Evolutionary conservation across 2,113 vertebrate species (phyloP).

Genomic region (Speoplatyrhinus poulsoni): DNA sequence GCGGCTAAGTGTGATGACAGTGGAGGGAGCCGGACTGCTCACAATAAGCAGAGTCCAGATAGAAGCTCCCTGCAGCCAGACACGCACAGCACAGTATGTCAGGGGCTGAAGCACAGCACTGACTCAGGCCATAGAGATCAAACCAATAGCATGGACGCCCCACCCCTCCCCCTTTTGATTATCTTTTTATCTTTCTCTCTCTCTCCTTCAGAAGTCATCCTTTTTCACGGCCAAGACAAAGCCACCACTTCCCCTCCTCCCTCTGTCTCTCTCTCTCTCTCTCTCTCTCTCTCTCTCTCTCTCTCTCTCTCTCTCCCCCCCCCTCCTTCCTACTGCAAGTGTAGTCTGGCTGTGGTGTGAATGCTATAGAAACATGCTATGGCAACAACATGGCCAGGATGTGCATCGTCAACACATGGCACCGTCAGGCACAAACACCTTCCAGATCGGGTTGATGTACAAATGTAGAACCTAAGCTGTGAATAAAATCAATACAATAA

Average conservation of each 20-base stretch:
- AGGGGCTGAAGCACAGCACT: constrained; percentile 13
- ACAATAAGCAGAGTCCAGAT: constrained; percentile 39
- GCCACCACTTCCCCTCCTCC: constrained; percentile 31
- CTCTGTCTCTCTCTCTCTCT: constrained; percentile 7
- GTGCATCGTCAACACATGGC: constrained; percentile 50
- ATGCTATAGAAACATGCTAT: constrained; percentile 46
- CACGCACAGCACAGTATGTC: constrained; percentile 11
- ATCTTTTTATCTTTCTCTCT: neutral
- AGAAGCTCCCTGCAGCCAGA: constrained; percentile 34
- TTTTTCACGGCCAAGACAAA: constrained; percentile 60
- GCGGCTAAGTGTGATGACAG: constrained; percentile 40
- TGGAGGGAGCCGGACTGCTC: constrained; percentile 18
- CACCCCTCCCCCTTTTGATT: neutral
- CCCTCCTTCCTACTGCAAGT: constrained; percentile 30
- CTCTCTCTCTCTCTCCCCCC: neutral
- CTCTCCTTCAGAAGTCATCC: constrained; percentile 52
- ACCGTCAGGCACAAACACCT: constrained; percentile 25
- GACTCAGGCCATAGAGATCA: constrained; percentile 2
- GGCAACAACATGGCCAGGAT: too few relatives aligned
- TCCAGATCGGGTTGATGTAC: neutral
- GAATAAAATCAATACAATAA: constrained; percentile 33
- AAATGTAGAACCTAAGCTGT: constrained; percentile 19
- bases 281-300: constrained; percentile 13
- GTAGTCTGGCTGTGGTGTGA: constrained; percentile 65
- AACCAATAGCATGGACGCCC: neutral